These are phyloP conservation scores for Neodon shergylaensis DNA, from an alignment of 2,113 vertebrate species.

Conservation along the genomic window DNA sequence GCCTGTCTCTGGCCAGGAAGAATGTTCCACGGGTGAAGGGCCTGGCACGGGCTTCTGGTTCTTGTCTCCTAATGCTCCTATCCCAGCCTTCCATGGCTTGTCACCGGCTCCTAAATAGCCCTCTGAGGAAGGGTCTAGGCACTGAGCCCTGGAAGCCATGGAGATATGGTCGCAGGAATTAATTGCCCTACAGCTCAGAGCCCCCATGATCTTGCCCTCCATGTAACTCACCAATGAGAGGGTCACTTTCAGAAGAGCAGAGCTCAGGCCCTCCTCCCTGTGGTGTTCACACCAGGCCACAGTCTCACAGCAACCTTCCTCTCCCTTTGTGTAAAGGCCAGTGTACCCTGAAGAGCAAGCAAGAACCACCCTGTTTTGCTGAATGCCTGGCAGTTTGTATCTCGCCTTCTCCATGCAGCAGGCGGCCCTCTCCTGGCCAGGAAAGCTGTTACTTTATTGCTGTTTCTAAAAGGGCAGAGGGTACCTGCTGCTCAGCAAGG, in stretches of 20 bases:
- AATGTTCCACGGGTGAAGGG: background rate
- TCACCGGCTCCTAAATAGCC: background rate
- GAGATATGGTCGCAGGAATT: background rate
- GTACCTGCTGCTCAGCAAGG: background rate
- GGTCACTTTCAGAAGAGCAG: background rate
- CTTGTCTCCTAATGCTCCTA: background rate
- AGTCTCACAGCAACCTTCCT: background rate
- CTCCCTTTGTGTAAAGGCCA: background rate
- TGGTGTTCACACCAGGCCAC: background rate
- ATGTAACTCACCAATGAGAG: background rate
- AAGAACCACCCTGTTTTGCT: background rate
- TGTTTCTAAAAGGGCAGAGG: background rate
- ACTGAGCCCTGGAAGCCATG: background rate
- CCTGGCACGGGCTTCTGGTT: background rate
- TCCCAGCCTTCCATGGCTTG: background rate
- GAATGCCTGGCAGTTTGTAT: background rate
- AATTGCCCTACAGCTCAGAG: background rate
- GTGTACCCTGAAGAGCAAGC: background rate
- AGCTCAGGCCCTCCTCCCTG: background rate
- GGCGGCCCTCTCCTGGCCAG: background rate
- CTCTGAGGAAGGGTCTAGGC: background rate
- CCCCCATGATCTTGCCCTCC: background rate
- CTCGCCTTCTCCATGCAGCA: background rate
- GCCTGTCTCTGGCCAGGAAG: background rate
- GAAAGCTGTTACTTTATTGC: background rate